A percentile compares a stretch with the other conserved stretches of the same genome.
Conservation (phyloP, 2,888 invertebrate genomes). For the Heliconius hortense region DNA sequence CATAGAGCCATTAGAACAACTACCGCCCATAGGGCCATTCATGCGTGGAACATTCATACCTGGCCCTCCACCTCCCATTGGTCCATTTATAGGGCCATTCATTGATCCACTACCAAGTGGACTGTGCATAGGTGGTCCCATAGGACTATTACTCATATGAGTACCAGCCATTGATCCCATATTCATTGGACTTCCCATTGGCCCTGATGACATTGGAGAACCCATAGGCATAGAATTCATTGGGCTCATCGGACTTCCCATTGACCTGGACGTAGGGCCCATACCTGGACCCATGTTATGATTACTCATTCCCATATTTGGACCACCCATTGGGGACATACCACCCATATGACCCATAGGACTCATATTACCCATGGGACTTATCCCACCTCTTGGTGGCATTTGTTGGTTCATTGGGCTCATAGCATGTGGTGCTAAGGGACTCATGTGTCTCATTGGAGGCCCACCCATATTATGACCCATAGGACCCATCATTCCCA, state of each 20-base stretch:
- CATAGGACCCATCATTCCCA: conserved; percentile 85
- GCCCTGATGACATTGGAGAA: conserved; percentile 86
- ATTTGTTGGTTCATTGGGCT: conserved; percentile 85
- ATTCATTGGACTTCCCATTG: conserved; percentile 89
- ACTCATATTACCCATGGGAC: conserved; percentile 87
- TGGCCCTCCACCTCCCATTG: conserved; percentile 83
- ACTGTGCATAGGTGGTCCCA: conserved; percentile 90
- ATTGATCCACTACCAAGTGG: conserved; percentile 83
- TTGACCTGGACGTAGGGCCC: conserved; percentile 81
- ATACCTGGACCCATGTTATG: conserved; percentile 84
- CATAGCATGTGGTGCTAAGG: conserved; percentile 80
- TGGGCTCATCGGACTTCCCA: conserved; percentile 89
- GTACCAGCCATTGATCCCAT: conserved; percentile 84
- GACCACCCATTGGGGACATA: conserved; percentile 87
- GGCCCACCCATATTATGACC: conserved; percentile 83
- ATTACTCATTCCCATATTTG: conserved; percentile 85
- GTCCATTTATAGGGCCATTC: conserved; percentile 82
- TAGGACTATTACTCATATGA: conserved; percentile 87
- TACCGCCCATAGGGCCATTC: conserved; percentile 81
- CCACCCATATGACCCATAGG: conserved; percentile 86
- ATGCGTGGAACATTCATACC: conserved; percentile 81
- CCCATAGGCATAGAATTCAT: conserved; percentile 88
- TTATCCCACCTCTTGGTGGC: conserved; percentile 84
- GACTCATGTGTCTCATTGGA: conserved; percentile 86
- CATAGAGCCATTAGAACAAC: conserved; percentile 82